Percentiles rank a stretch among this genome's conserved stretches.
These are phyloP conservation scores for Actenoides lindsayi DNA, from an alignment of 2,113 vertebrate species.

Conservation along the genomic window DNA sequence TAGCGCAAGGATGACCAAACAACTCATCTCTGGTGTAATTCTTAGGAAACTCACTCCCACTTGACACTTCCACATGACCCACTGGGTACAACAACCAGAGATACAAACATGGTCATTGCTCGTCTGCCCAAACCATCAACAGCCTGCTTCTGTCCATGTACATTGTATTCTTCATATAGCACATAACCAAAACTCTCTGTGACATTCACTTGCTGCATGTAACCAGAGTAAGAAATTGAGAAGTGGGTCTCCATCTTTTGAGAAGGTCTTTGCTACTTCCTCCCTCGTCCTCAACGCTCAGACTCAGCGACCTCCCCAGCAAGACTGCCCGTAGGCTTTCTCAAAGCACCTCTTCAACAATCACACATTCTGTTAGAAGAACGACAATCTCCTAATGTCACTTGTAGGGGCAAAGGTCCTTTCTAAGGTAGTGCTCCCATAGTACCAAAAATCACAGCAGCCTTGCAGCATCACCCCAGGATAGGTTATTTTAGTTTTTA, in stretches of 20 bases:
- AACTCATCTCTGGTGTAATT: background rate
- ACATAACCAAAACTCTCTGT: fast-evolving
- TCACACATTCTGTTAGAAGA: fast-evolving
- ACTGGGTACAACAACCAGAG: background rate
- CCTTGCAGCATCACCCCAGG: background rate
- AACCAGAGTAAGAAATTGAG: background rate
- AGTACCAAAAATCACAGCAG: background rate
- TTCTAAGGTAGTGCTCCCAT: fast-evolving
- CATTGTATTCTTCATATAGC: fast-evolving
- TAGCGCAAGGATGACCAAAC: fast-evolving
- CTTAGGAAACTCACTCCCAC: background rate
- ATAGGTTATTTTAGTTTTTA: background rate
- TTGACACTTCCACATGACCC: background rate
- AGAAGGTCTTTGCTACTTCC: background rate
- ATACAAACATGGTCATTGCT: background rate
- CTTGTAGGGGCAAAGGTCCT: too few species aligned
- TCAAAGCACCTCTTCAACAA: background rate
- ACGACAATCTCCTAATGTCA: background rate
- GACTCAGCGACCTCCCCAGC: background rate
- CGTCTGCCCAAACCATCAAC: fast-evolving
- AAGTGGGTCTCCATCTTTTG: background rate
- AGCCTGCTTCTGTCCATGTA: background rate
- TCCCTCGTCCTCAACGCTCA: fast-evolving
- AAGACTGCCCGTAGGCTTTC: fast-evolving
- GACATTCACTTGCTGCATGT: background rate